Percentiles rank a stretch among this genome's conserved stretches.
Conservation (phyloP, 2,888 invertebrate species). For the Auanema sp. region DNA sequence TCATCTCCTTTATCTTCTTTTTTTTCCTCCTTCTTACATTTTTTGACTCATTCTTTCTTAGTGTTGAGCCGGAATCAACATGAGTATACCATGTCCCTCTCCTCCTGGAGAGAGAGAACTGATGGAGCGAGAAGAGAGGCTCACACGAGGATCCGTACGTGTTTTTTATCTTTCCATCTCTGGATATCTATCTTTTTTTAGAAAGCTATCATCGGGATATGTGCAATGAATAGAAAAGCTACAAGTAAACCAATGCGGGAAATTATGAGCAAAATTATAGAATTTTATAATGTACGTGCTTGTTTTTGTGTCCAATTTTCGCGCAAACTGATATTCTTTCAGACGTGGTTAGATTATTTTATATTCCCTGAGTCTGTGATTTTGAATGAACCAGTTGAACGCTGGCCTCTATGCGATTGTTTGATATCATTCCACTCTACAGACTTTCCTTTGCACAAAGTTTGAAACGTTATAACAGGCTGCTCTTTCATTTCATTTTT, state of each 20-base stretch:
- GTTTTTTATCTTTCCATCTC: too few relatives aligned
- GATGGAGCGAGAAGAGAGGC: constrained; percentile 2
- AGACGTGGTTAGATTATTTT: constrained; percentile 67
- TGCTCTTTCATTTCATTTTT: not conserved
- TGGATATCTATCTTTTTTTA: too few relatives aligned
- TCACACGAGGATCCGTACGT: not conserved
- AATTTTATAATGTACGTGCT: constrained; percentile 71
- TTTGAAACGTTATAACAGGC: constrained; percentile 7
- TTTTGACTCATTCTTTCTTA: not conserved
- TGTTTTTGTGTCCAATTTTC: constrained; percentile 6
- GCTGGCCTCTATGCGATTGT: constrained; percentile 97
- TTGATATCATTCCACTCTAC: constrained; percentile 76
- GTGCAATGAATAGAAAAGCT: constrained; percentile 97
- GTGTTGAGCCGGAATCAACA: not conserved
- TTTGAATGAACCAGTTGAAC: constrained; percentile 89
- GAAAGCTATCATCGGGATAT: constrained; percentile 81
- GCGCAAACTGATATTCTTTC: constrained; percentile 19
- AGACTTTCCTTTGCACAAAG: constrained; percentile 83
- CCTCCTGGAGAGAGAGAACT: constrained; percentile 10
- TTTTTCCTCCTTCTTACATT: not conserved
- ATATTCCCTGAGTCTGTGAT: constrained; percentile 96
- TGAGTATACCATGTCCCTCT: constrained; percentile 12
- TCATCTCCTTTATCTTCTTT: too few relatives aligned
- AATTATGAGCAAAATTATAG: constrained; percentile 89
- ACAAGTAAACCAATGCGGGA: constrained; percentile 99